A percentile compares a stretch with the other conserved stretches of the same genome.
These are phyloP conservation scores for Drosophila pandora DNA, from an alignment of 1,140 invertebrate genomes.

Conservation along the genomic window DNA sequence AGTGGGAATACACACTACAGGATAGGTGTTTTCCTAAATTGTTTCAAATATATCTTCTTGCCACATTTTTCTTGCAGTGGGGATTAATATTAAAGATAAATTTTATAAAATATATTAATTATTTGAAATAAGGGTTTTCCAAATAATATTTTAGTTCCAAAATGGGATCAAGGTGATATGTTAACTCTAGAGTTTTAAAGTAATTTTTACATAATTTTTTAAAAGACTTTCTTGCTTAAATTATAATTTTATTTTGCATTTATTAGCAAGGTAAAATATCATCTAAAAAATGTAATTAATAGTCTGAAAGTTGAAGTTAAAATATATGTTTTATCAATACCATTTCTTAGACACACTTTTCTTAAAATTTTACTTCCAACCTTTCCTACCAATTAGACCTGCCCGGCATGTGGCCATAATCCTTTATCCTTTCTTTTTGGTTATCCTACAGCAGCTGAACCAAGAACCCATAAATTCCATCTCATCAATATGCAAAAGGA, in stretches of 20 bases:
- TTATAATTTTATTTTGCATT: no score
- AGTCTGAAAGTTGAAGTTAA: no score
- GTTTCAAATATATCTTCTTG: background rate
- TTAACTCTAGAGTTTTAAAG: no score
- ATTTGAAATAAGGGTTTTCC: no score
- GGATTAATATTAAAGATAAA: background rate
- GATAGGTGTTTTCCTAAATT: background rate
- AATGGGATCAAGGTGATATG: no score
- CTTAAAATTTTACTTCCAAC: background rate
- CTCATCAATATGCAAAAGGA: conserved; percentile 51
- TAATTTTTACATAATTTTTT: no score
- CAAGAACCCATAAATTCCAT: conserved; percentile 13
- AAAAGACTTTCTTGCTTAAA: no score
- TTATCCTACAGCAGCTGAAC: conserved; percentile 15
- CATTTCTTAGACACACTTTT: no score
- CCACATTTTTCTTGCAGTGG: background rate
- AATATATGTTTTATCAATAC: no score
- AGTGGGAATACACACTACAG: background rate
- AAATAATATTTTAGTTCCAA: background rate
- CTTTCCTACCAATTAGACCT: conserved; percentile 6
- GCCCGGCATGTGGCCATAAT: conserved; percentile 20
- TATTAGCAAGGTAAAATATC: no score
- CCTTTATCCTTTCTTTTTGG: conserved; percentile 24
- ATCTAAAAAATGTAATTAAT: no score
- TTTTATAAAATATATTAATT: background rate